Evolutionary conservation across 2,888 invertebrate genomes (phyloP), one percentile per base, ranked within the genome.

Genomic region (Reticulitermes lucifugus): DNA sequence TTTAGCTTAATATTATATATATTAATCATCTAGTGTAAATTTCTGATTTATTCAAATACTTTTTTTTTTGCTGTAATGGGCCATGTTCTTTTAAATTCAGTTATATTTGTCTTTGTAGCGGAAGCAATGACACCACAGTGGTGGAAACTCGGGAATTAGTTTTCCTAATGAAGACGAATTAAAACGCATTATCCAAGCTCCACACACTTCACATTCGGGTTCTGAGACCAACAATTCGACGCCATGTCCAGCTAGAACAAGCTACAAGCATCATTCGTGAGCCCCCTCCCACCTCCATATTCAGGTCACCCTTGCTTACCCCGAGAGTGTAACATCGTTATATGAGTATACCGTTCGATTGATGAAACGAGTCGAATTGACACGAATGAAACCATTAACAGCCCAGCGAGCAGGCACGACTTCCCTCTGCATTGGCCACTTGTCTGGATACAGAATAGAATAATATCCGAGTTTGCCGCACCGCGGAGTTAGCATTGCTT

Each of bases 401-500:
- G n/a, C 12, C 25, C 25, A 65, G 65, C 35, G 9, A n/a, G 35
- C 25, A 43, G 12, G 75, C 21, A 43, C 21, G 9, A n/a, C 77
- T 77, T 43, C 41, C 41, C 73, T 41, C 35, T 73, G 41, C 18
- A 41, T 14, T 41, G 73, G 41, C 77, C 77, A 77, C 77, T 77
- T 77, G 77, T 77, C 77, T 77, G 18, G 51, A 46, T 46, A 21
- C 21, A 77, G 77, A 77, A 77, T 77, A 77, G 77, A 77, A 77
- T 77, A 77, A 77, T 77, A 77, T 77, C 65, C 65, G 65, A 65
- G 65, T 65, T 65, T 65, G 65, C 77, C 77, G 77, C 77, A 43
- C 41, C 43, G 77, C 35, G 41, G 80, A 60, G 55, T 18, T 79
- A 59, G 59, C 59, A 55, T 29, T 10, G 80, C 59, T 43, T 70